A percentile compares a stretch with the other conserved stretches of the same genome.
These are phyloP conservation scores for Manis crassicaudata DNA, from an alignment of 2,797 vertebrate genomes.

Conservation along the genomic window DNA sequence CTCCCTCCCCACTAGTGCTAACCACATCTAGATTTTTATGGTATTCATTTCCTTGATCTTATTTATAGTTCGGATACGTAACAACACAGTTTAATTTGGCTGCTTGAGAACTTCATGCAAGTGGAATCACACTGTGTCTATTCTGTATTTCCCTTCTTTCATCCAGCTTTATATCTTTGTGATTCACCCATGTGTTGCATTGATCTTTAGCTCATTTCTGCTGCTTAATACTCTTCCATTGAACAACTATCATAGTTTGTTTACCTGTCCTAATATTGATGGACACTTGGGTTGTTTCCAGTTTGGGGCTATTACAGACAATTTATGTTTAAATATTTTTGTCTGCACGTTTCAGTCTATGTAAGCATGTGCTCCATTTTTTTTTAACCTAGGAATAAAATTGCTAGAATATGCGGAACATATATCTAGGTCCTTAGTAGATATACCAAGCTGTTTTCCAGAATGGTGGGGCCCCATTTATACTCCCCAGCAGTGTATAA, in stretches of 20 bases:
- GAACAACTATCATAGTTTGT: not conserved
- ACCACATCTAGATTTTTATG: not conserved
- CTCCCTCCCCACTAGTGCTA: not conserved
- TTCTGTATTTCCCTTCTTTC: not conserved
- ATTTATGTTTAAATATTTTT: not conserved
- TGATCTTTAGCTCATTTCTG: not conserved
- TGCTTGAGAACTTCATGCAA: not conserved
- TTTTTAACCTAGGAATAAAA: not conserved
- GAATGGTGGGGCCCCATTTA: accelerated
- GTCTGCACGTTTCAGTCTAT: not conserved
- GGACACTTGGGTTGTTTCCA: not conserved
- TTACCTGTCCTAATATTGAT: not conserved
- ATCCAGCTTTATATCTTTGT: not conserved
- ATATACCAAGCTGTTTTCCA: not conserved
- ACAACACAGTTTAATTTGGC: not conserved
- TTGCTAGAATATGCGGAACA: not conserved
- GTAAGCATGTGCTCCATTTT: not conserved
- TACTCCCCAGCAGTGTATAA: accelerated
- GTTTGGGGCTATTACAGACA: not conserved
- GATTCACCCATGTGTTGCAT: not conserved
- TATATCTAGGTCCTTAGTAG: not conserved
- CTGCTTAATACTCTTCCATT: accelerated
- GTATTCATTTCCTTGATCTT: not conserved
- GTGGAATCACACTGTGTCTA: not conserved
- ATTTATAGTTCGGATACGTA: not conserved